Conservation (phyloP, 2,797 vertebrate genomes). For the Esox masquinongy region DNA sequence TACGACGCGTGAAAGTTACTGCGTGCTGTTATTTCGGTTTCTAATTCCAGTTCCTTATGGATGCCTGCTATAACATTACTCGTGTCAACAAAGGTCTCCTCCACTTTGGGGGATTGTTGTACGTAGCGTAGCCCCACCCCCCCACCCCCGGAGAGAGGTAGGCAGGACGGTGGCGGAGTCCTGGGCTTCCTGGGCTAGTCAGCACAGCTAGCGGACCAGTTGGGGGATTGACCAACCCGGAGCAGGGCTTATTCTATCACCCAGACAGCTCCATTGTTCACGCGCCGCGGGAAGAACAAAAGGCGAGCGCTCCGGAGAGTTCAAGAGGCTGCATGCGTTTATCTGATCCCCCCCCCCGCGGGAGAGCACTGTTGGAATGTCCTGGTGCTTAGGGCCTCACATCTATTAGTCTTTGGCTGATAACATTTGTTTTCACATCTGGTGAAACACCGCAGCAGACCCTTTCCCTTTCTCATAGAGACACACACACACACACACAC, state of each 20-base stretch:
- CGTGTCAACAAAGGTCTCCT: constrained; percentile 34
- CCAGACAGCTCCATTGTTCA: constrained; percentile 73
- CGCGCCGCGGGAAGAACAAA: constrained; percentile 63
- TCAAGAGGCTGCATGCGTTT: constrained; percentile 58
- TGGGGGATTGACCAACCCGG: constrained; percentile 35
- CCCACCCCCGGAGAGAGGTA: constrained; percentile 15
- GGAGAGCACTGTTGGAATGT: constrained; percentile 27
- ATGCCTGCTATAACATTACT: constrained; percentile 36
- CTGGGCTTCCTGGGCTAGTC: constrained; percentile 24
- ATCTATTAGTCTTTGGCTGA: constrained; percentile 72
- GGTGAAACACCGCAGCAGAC: constrained; percentile 23
- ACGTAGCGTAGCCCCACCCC: constrained; percentile 16
- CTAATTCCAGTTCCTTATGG: constrained; percentile 30
- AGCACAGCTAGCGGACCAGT: constrained; percentile 17
- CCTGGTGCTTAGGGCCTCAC: constrained; percentile 47
- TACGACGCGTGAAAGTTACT: background rate
- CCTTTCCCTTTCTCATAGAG: background rate
- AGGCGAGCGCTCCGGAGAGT: constrained; percentile 65
- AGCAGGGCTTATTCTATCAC: constrained; percentile 67
- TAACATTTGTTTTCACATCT: constrained; percentile 69
- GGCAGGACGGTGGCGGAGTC: constrained; percentile 17
- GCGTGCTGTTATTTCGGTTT: background rate
- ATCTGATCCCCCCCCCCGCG: constrained; percentile 65
- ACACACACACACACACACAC: background rate
- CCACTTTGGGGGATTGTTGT: constrained; percentile 16